Conservation (phyloP, 2,888 invertebrate species). For the Lasioglossum pauxillum region DNA sequence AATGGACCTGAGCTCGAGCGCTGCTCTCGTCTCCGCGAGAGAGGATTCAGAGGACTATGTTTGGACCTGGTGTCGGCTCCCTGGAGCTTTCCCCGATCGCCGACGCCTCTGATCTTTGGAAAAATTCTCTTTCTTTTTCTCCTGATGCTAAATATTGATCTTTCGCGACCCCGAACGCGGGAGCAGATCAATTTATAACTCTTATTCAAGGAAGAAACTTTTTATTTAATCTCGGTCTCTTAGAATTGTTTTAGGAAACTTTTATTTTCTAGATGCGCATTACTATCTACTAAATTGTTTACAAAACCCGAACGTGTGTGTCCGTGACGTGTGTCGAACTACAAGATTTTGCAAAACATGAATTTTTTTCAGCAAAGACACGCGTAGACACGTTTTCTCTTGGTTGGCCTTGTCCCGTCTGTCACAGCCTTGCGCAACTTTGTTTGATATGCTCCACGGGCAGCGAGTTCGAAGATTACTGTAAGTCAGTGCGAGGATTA, state of each 20-base stretch:
- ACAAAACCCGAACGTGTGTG: no score
- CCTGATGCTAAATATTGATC: background rate
- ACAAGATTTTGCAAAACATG: no score
- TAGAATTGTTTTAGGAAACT: no score
- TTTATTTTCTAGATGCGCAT: no score
- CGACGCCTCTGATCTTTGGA: background rate
- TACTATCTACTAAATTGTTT: no score
- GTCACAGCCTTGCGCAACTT: slow-evolving; percentile 29
- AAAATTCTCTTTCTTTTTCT: background rate
- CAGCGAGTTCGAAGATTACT: slow-evolving; percentile 8
- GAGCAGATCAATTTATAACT: no score
- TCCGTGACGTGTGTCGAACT: no score
- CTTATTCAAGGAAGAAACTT: no score
- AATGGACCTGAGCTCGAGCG: slow-evolving; percentile 7
- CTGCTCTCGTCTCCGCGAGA: background rate
- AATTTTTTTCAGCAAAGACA: background rate
- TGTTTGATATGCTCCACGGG: background rate
- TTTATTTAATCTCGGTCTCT: no score
- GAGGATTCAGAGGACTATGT: background rate
- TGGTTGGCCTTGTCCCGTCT: slow-evolving; percentile 33
- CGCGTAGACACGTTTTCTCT: slow-evolving; percentile 25
- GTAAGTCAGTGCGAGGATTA: slow-evolving; percentile 43
- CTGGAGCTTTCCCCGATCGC: background rate
- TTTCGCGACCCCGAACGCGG: no score
- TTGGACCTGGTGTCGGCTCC: background rate